Evolutionary conservation across 2,797 vertebrate genomes (phyloP).

Genomic region (Bufotes viridis): DNA sequence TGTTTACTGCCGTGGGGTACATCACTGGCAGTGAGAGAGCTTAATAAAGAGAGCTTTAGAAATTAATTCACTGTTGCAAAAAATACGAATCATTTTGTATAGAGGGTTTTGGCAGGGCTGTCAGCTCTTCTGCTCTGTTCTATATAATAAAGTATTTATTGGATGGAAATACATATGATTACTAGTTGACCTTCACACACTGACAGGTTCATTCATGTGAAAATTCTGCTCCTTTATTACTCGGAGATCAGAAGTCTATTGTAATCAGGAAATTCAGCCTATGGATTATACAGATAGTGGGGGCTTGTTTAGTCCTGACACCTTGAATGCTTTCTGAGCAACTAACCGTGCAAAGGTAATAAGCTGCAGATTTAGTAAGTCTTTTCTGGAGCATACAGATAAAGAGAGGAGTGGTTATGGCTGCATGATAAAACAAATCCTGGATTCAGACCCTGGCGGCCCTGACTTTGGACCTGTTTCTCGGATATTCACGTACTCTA

Average conservation of each 20-base stretch:
- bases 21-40: neutral
- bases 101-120: neutral
- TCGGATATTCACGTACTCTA: too few species aligned
- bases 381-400: constrained; percentile 16
- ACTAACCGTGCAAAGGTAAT: constrained; percentile 21
- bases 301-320: neutral
- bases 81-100: neutral
- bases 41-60: neutral
- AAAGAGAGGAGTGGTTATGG: neutral
- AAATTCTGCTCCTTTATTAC: neutral
- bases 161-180: neutral
- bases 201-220: constrained; percentile 14
- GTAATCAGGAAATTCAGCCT: neutral
- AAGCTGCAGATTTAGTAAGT: constrained; percentile 19
- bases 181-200: constrained; percentile 11
- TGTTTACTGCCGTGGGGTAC: neutral
- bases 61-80: neutral
- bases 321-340: neutral
- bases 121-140: neutral
- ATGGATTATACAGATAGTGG: neutral
- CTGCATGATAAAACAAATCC: neutral
- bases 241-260: neutral
- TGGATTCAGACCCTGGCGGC: too few species aligned
- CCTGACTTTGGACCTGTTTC: too few species aligned
- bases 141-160: neutral